Conservation (phyloP, 2,888 invertebrate species). For the Dasysyrphus albostriatus region DNA sequence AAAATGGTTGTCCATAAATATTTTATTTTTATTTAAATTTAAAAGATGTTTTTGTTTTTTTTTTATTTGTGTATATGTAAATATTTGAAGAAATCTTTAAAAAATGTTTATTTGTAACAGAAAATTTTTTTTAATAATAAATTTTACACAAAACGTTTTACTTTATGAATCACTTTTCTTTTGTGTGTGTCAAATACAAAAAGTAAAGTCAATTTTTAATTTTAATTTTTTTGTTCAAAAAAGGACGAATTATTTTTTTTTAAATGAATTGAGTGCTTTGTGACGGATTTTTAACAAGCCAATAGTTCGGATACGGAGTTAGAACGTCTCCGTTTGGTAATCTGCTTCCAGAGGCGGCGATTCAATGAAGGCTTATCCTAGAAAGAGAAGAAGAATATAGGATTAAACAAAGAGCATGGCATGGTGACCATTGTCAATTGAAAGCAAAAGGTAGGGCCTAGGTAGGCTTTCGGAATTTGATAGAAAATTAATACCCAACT, state of each 20-base stretch:
- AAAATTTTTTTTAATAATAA: constrained; percentile 10
- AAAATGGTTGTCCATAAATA: constrained; percentile 29
- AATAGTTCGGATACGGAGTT: constrained; percentile 83
- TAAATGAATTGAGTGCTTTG: constrained; percentile 30
- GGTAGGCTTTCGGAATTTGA: no score
- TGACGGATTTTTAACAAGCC: constrained; percentile 79
- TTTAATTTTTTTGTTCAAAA: not conserved
- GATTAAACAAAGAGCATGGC: no score
- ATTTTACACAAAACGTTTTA: not conserved
- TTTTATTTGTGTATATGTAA: constrained; percentile 4
- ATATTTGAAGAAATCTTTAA: constrained; percentile 15
- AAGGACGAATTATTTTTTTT: constrained; percentile 20
- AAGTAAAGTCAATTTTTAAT: constrained; percentile 8
- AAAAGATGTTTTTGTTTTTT: constrained; percentile 5
- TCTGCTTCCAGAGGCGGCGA: constrained; percentile 92
- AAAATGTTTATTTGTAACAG: not conserved
- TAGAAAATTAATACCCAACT: no score
- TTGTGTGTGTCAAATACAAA: constrained; percentile 1
- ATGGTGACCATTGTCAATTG: no score
- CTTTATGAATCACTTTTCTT: not conserved
- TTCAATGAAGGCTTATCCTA: constrained; percentile 91
- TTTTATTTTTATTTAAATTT: constrained; percentile 3
- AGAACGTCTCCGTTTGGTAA: constrained; percentile 89
- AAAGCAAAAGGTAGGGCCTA: no score
- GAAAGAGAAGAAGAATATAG: constrained; percentile 77